Conservation (phyloP, 2,888 invertebrate species). For the Linhomoeus sp. region DNA sequence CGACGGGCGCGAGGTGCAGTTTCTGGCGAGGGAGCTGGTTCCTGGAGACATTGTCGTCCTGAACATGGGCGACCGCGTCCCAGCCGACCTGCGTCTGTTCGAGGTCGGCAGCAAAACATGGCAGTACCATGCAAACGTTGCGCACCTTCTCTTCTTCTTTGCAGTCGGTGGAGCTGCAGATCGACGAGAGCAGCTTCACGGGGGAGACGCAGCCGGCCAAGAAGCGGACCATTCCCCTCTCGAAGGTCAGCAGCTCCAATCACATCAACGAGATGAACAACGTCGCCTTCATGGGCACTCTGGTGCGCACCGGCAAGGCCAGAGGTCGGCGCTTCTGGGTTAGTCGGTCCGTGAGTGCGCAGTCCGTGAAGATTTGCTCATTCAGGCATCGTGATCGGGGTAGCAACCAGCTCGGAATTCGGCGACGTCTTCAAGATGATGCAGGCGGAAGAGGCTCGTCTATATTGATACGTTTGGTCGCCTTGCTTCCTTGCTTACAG, state of each 20-base stretch:
- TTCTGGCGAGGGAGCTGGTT: constrained; percentile 80
- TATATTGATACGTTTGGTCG: background rate
- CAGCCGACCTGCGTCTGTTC: constrained; percentile 83
- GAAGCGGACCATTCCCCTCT: constrained; percentile 23
- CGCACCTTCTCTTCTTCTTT: constrained; percentile 5
- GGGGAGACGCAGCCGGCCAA: constrained; percentile 85
- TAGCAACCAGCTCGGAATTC: constrained; percentile 88
- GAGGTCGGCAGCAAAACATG: constrained; percentile 36
- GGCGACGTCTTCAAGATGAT: constrained; percentile 98
- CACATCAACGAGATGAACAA: constrained; percentile 36
- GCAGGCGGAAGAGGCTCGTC: constrained; percentile 66
- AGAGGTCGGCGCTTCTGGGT: constrained; percentile 42
- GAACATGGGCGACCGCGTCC: constrained; percentile 83
- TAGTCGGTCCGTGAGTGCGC: too few relatives aligned
- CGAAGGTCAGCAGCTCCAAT: background rate
- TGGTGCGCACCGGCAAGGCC: constrained; percentile 82
- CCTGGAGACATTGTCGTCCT: constrained; percentile 87
- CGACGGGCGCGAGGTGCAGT: constrained; percentile 16
- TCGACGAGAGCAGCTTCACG: constrained; percentile 95
- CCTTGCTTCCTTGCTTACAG: background rate
- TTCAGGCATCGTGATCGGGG: constrained; percentile 80
- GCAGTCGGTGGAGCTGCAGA: constrained; percentile 60
- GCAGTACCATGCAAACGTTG: background rate
- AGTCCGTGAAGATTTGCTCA: too few relatives aligned
- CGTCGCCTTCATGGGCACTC: constrained; percentile 92